phyloP scores from a whole-genome alignment of 2,888 invertebrate species.

The Laothoe populi region DNA sequence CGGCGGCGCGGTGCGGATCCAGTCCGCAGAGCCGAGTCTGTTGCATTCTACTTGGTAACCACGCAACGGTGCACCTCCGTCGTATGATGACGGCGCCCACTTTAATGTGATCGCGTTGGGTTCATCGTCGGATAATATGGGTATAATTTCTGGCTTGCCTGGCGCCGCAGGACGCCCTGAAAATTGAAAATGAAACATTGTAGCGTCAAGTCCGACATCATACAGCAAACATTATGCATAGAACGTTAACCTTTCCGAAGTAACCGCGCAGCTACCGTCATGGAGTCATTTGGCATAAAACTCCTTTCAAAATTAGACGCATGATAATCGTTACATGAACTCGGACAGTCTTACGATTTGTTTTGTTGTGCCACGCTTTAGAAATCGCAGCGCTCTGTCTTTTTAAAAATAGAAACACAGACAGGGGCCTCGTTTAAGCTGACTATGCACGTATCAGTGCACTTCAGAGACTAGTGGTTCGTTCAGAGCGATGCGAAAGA shows the following conservation, averaged over 20 bases:
- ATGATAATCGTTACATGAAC: constrained; percentile 79
- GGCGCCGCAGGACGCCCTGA: constrained; percentile 92
- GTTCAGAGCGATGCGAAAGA: constrained; percentile 36
- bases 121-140: constrained; percentile 88
- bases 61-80: constrained; percentile 94
- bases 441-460: constrained; percentile 32
- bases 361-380: constrained; percentile 82
- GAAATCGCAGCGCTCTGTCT: constrained; percentile 73
- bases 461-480: constrained; percentile 31
- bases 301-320: constrained; percentile 76
- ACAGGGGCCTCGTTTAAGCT: constrained; percentile 51
- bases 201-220: constrained; percentile 34
- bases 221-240: constrained; percentile 38
- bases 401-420: constrained; percentile 76
- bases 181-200: constrained; percentile 49
- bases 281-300: constrained; percentile 69
- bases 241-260: constrained; percentile 50
- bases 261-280: constrained; percentile 46
- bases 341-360: constrained; percentile 78
- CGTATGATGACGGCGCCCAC: constrained; percentile 92
- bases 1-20: constrained; percentile 92
- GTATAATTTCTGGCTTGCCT: constrained; percentile 92
- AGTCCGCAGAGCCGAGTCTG: constrained; percentile 89
- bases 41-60: constrained; percentile 92
- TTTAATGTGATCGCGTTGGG: constrained; percentile 93